These are phyloP conservation scores for Andrena trimmerana DNA, from an alignment of 2,888 invertebrate genomes.

Conservation along the genomic window DNA sequence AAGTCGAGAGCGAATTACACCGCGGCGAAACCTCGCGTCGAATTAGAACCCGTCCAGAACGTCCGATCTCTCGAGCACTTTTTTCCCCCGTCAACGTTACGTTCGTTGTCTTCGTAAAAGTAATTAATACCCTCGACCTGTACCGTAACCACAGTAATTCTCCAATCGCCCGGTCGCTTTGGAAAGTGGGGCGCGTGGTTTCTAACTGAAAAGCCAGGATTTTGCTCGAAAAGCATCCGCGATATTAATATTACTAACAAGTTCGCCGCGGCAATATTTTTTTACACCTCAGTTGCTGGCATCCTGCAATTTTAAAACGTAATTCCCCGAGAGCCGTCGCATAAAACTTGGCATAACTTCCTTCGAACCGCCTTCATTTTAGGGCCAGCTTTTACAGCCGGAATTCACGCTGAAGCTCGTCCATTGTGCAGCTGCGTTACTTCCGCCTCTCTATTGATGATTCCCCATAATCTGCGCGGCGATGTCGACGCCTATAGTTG, in stretches of 20 bases:
- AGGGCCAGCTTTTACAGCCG: neutral
- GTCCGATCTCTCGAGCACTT: slow-evolving; percentile 7
- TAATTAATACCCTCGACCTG: slow-evolving; percentile 6
- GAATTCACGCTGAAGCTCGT: neutral
- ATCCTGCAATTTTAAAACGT: slow-evolving; percentile 15
- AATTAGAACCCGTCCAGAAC: slow-evolving; percentile 49
- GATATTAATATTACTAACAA: slow-evolving; percentile 4
- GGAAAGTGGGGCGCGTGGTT: too few species aligned
- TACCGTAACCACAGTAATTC: too few species aligned
- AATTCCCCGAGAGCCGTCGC: neutral
- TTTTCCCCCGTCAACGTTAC: neutral
- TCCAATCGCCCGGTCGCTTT: too few species aligned
- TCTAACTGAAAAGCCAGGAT: too few species aligned
- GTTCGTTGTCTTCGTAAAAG: slow-evolving; percentile 2
- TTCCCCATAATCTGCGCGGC: too few species aligned
- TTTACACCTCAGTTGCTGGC: neutral
- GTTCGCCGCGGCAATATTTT: neutral
- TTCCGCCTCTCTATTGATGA: too few species aligned
- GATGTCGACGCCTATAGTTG: too few species aligned
- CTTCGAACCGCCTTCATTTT: neutral
- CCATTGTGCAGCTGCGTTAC: neutral
- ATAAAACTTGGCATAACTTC: slow-evolving; percentile 7
- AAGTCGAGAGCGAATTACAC: slow-evolving; percentile 66
- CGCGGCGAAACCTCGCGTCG: slow-evolving; percentile 50
- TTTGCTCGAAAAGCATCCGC: neutral